These are phyloP conservation scores for Leptocoma aspasia DNA, from an alignment of 2,113 vertebrate species.

Conservation along the genomic window DNA sequence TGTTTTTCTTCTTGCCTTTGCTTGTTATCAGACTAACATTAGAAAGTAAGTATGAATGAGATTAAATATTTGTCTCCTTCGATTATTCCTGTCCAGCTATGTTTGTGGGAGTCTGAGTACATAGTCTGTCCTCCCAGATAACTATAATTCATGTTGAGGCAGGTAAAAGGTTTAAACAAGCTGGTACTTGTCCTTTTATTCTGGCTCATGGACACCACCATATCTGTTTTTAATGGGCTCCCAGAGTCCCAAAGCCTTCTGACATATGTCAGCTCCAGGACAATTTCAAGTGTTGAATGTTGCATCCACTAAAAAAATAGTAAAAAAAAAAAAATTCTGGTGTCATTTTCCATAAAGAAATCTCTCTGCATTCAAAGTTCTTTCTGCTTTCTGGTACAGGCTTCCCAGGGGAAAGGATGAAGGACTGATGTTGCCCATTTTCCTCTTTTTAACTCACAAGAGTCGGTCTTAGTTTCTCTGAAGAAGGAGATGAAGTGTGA, in stretches of 20 bases:
- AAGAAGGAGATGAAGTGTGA: background rate
- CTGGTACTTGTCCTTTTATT: background rate
- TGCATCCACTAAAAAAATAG: background rate
- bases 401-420: background rate
- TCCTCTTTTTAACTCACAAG: background rate
- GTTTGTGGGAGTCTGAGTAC: background rate
- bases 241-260: background rate
- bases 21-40: background rate
- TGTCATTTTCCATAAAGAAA: background rate
- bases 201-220: background rate
- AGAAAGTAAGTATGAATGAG: background rate
- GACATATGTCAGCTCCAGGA: background rate
- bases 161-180: background rate
- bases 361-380: background rate
- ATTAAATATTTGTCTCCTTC: background rate
- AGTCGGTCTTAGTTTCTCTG: background rate
- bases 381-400: background rate
- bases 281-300: background rate
- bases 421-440: background rate
- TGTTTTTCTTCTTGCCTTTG: background rate
- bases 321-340: too few species aligned
- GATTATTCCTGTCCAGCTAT: background rate
- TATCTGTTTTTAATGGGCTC: background rate
- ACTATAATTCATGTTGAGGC: background rate
- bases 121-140: background rate